These are phyloP conservation scores for Gonioctena quinquepunctata DNA, from an alignment of 1,140 invertebrate genomes.

Conservation along the genomic window DNA sequence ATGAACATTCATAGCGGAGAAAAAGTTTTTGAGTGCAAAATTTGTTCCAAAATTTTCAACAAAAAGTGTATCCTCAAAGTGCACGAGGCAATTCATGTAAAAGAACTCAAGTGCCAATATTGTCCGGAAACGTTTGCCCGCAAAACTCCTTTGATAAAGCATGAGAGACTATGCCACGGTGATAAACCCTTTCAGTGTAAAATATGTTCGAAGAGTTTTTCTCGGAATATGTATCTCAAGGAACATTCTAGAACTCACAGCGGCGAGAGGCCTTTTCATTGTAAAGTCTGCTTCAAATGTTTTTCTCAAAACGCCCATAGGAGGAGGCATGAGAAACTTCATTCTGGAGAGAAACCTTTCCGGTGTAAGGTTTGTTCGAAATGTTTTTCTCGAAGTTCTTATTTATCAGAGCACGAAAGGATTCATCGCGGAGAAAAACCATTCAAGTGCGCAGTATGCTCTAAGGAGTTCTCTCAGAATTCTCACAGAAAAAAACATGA, in stretches of 20 bases:
- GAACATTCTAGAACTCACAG: slow-evolving; percentile 21
- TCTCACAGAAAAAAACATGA: background rate
- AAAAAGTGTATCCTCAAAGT: background rate
- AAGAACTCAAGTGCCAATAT: slow-evolving; percentile 8
- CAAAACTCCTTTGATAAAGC: background rate
- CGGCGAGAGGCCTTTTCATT: slow-evolving; percentile 19
- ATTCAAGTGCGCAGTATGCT: background rate
- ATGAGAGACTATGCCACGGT: slow-evolving; percentile 2
- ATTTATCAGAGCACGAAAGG: slow-evolving; percentile 46
- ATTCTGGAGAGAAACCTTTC: slow-evolving; percentile 57
- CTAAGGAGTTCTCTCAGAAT: background rate
- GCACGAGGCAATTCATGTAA: slow-evolving; percentile 6
- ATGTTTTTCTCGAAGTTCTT: slow-evolving; percentile 62
- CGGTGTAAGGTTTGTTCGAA: slow-evolving; percentile 65
- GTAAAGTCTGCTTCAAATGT: slow-evolving; percentile 17
- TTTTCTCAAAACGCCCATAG: slow-evolving; percentile 24
- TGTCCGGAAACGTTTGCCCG: slow-evolving; percentile 34
- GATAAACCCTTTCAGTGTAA: slow-evolving; percentile 25
- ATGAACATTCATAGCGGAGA: background rate
- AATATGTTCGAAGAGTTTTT: slow-evolving; percentile 20
- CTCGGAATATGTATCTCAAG: slow-evolving; percentile 18
- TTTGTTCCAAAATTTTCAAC: slow-evolving; percentile 1
- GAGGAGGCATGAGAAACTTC: slow-evolving; percentile 20
- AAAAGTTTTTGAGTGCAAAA: slow-evolving; percentile 1
- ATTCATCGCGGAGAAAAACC: slow-evolving; percentile 8